Base-by-base conservation (phyloP, 2,797 vertebrate species). In the Discoglossus pictus region DNA sequence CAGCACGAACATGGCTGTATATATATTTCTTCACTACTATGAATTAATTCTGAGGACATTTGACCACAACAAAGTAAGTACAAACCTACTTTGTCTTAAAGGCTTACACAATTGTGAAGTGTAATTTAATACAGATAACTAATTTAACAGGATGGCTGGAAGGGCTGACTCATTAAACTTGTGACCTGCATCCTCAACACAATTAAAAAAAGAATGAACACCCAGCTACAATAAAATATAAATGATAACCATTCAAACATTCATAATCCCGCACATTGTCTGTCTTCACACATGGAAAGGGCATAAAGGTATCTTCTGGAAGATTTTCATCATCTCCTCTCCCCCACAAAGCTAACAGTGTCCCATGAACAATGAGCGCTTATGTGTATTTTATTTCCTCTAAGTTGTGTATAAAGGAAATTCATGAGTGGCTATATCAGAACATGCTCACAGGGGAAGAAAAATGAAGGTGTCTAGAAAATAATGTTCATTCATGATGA, bases 331-430 rank as follows among this genome's bases (percentile, higher is more conserved):
- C 67, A 56, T 27, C 67, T 62, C 24, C 31, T 70, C 67, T 48
- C 59, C 48, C 42, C 51, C 31, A 62, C 59, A 46, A 39, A 48
- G 59, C 67, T 70, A 42, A 62, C 63, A 61, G 44, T 54, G 58
- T 40, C n/a, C 16, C 34, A 7, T 16, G 24, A 48, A 70, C 67
- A 70, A 70, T 55, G 27, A 23, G 15, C 8, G 35, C 15, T 63
- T 48, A 55, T 62, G 13, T 42, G 48, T 17, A 20, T 51, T 59
- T 25, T 15, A 51, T n/a, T 16, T 40, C 51, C 8, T 48, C 43
- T 17, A 16, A 66, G 36, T 39, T 51, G 24, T 17, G 43, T 56
- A 70, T 10, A 52, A 31, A 50, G 20, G 65, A 73, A 79, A 81
- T 58, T 67, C 67, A 56, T 54, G 58, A 54, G 13, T 5, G 27